Base-by-base conservation (phyloP, 2,888 invertebrate genomes). In the Onthophagus sagittarius region DNA sequence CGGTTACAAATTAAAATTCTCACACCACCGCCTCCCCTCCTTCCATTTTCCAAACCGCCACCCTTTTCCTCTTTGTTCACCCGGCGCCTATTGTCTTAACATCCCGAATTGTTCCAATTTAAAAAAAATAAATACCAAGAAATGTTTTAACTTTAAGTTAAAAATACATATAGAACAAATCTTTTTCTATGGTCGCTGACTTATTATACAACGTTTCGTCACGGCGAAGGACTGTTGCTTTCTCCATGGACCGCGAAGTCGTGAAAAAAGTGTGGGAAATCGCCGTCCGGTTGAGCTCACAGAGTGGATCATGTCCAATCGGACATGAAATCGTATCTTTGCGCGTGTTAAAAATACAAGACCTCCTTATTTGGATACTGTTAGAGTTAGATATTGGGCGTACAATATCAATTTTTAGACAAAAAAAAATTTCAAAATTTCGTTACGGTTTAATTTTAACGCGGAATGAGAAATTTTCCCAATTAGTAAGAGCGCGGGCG, bases 1-100 rank as follows among this genome's bases (percentile, higher is more conserved):
- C 23, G 23, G 23, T 67, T 67, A 23, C 32, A 67, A 67, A 67
- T 67, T 67, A 67, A 67, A 67, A 67, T 32, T 67, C 67, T 67
- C 67, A 67, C 67, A 67, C 67, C 39, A 53, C 39, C 39, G 39
- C 1, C 39, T 23, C 23, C 23, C 23, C 23, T 23, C 23, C 23
- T 23, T 23, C 23, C 23, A 23, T 23, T 23, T 23, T 23, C 23
- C 23, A 23, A 23, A 7, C 39, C 39, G 39, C 39, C 39, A 53
- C 39, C 39, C 39, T 23, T 23, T 3, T 23, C 39, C 39, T 53
- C 39, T 53, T 53, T 53, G 39, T 53, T 53, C 39, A 11, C 9
- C 6, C 39, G 3, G 39, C 39, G 9, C 11, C 39, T 53, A 53
- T 53, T 53, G 39, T 53, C 39, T 53, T 53, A 53, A 7, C 39